These are phyloP conservation scores for Tetranychus piercei DNA, from an alignment of 2,888 invertebrate genomes.

Conservation along the genomic window DNA sequence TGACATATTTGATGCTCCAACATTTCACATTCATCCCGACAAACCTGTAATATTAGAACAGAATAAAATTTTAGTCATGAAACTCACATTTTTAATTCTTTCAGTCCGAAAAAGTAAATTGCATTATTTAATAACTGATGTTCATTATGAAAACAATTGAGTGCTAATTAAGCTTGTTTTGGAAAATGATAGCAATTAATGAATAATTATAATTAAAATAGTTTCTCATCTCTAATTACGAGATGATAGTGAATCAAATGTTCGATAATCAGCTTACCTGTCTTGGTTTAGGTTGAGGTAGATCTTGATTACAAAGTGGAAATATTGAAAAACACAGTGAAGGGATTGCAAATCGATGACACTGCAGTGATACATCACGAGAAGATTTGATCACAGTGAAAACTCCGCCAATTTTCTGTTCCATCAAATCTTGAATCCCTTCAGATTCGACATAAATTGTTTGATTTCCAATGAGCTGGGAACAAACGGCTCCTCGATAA, in stretches of 20 bases:
- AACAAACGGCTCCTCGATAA: conserved; percentile 63
- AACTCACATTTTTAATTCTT: too few species aligned
- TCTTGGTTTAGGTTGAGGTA: background rate
- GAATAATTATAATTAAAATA: too few species aligned
- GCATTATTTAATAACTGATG: too few species aligned
- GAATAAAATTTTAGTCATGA: background rate
- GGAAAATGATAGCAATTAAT: too few species aligned
- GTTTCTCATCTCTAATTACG: background rate
- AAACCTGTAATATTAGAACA: conserved; percentile 37
- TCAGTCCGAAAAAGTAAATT: too few species aligned
- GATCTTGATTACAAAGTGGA: conserved; percentile 48
- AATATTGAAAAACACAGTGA: conserved; percentile 80
- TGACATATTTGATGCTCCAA: conserved; percentile 76
- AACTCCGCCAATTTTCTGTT: conserved; percentile 61
- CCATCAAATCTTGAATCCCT: conserved; percentile 54
- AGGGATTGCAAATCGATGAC: conserved; percentile 68
- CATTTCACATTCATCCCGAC: conserved; percentile 62
- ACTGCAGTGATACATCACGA: conserved; percentile 40
- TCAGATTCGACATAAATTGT: conserved; percentile 69
- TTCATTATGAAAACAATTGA: too few species aligned
- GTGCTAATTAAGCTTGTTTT: too few species aligned
- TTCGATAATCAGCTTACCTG: background rate
- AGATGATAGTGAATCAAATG: background rate
- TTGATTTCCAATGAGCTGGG: conserved; percentile 53
- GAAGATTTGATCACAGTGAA: conserved; percentile 66